These are phyloP conservation scores for Bombus consobrinus DNA, from an alignment of 1,140 invertebrate genomes.

Conservation along the genomic window DNA sequence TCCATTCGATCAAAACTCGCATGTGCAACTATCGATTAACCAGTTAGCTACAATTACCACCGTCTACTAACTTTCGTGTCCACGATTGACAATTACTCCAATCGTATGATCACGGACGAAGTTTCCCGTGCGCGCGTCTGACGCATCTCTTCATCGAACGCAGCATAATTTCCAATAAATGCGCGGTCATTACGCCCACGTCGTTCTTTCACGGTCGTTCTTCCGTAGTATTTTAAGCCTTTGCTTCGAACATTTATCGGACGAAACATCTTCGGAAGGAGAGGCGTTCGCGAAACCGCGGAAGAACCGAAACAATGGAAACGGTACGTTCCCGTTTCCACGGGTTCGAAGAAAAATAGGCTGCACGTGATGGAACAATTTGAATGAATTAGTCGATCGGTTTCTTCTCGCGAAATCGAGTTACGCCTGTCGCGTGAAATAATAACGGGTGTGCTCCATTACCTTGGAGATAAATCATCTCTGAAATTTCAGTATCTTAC, in stretches of 20 bases:
- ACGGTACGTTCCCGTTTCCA: not conserved
- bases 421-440: constrained; percentile 29
- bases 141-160: constrained; percentile 15
- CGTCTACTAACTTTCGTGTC: constrained; percentile 55
- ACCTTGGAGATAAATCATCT: constrained; percentile 17
- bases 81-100: constrained; percentile 49
- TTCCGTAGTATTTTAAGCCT: not conserved
- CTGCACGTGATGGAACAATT: constrained; percentile 28
- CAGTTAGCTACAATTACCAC: constrained; percentile 66
- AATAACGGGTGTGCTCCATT: constrained; percentile 35
- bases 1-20: constrained; percentile 43
- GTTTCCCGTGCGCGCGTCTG: not conserved
- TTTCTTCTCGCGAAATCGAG: constrained; percentile 2
- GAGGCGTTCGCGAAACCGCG: not conserved
- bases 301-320: constrained; percentile 2
- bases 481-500: not conserved
- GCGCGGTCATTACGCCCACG: constrained; percentile 49
- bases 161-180: not conserved
- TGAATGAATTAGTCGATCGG: constrained; percentile 35
- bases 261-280: not conserved
- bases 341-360: constrained; percentile 24
- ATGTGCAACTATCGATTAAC: constrained; percentile 71
- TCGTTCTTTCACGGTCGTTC: too few relatives aligned
- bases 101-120: not conserved
- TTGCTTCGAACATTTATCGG: not conserved